A percentile compares a stretch with the other conserved stretches of the same genome.
phyloP scores from a whole-genome alignment of 2,797 vertebrate species.

The Fratercula arctica region DNA sequence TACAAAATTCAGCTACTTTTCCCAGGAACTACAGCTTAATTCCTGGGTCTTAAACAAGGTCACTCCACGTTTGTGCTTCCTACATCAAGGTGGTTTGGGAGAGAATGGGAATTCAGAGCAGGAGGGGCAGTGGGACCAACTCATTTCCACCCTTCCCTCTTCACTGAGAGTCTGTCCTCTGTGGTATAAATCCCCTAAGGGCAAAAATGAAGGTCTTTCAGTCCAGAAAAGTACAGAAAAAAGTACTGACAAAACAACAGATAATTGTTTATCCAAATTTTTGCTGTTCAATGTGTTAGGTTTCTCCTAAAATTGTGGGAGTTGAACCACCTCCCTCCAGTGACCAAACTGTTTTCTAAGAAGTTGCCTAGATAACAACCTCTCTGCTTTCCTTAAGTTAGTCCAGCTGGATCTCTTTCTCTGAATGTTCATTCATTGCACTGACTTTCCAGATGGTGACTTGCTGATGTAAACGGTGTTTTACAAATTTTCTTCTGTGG shows the following conservation, averaged over 20 bases:
- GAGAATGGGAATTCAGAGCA: neutral
- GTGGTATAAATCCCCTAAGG: rapidly evolving
- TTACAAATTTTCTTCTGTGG: neutral
- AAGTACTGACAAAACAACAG: neutral
- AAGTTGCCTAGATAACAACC: neutral
- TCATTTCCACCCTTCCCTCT: neutral
- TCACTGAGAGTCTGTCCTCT: neutral
- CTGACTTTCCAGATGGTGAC: neutral
- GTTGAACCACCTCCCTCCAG: neutral
- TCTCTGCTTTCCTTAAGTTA: neutral
- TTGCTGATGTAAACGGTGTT: neutral
- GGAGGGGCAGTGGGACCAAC: neutral
- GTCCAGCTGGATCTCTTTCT: neutral
- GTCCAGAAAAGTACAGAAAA: neutral
- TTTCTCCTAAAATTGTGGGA: neutral
- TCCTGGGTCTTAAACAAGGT: neutral
- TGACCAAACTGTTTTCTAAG: neutral
- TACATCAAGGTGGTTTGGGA: neutral
- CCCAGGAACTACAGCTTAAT: neutral
- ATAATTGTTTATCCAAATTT: neutral
- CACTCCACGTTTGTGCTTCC: neutral
- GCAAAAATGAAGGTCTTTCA: neutral
- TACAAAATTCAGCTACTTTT: neutral
- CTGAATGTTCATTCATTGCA: neutral
- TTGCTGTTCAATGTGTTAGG: neutral